These are phyloP conservation scores for Pomacea maculata DNA, from an alignment of 1,140 invertebrate species.

Conservation along the genomic window DNA sequence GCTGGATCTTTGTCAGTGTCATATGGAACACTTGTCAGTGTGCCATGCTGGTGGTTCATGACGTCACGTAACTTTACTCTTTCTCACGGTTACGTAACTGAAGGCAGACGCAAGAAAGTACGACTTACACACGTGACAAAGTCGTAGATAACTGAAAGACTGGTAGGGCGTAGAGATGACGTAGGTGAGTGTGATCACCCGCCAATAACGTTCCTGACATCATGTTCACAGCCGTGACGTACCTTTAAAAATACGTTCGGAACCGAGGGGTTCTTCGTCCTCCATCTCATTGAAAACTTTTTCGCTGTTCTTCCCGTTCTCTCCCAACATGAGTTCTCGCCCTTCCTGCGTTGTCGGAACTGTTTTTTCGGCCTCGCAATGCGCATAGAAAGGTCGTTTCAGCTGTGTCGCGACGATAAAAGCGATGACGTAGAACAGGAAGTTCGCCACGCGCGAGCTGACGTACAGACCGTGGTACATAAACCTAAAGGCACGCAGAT, in stretches of 20 bases:
- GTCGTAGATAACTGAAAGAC: neutral
- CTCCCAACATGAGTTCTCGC: neutral
- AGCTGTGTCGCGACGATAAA: neutral
- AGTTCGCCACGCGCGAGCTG: neutral
- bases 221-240: neutral
- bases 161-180: neutral
- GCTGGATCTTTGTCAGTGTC: too few relatives aligned
- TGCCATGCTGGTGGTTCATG: too few relatives aligned
- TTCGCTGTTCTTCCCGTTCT: neutral
- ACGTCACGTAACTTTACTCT: too few relatives aligned
- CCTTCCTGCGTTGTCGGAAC: neutral
- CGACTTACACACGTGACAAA: neutral
- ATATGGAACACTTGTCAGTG: too few relatives aligned
- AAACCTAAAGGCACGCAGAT: neutral
- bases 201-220: neutral
- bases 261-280: neutral
- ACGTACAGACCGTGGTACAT: constrained; percentile 1
- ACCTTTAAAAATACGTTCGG: neutral
- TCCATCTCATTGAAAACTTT: neutral
- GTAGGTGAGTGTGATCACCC: neutral
- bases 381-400: neutral
- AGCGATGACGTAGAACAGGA: neutral
- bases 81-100: too few relatives aligned
- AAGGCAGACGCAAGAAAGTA: too few relatives aligned
- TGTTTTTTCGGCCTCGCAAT: neutral